Base-by-base conservation (phyloP, 1,140 invertebrate species). In the Colletes latitarsis region DNA sequence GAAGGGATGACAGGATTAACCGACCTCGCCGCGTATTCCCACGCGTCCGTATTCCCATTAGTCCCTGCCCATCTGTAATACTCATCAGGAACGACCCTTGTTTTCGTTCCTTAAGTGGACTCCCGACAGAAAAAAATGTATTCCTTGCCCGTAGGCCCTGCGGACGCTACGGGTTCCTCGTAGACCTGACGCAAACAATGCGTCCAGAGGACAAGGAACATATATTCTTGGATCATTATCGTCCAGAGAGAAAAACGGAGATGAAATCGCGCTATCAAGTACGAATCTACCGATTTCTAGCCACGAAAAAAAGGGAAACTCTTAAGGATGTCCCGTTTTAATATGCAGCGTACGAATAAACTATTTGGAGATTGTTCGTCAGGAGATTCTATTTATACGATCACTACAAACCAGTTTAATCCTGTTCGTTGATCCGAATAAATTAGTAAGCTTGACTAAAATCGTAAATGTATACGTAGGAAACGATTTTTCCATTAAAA, bases 21-120 rank as follows among this genome's bases (percentile, higher is more conserved):
- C 77, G 55, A 79, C 53, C 60, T 82, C 39, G 1, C 49, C 19
- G 15, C 14, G 15, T 57, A 66, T 81, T 81, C 77, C 78, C 66
- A 76, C 82, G 77, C 77, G 78, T 17, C 53, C 58, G 4, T 70
- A 39, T 9, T n/a, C 43, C 67, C 60, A 58, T 76, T 81, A 75
- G 66, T 71, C 58, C 71, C 17, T 60, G n/a, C 39, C 60, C 78
- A 83, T 81, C 71, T 75, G 82, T 83, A 67, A 62, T 68, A 64
- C 77, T 80, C 66, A 58, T 83, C 81, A 60, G 17, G 43, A 46
- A n/a, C 55, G 70, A 80, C 69, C 76, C 77, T 57, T 69, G 64
- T 82, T 62, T 80, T 73, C 69, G 63, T 69, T 82, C 49, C 57
- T 63, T 57, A 52, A 67, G 53, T 49, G 49, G 53, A 49, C 43